phyloP scores from a whole-genome alignment of 2,888 invertebrate species.

The Himalopsyche kuldschensis region DNA sequence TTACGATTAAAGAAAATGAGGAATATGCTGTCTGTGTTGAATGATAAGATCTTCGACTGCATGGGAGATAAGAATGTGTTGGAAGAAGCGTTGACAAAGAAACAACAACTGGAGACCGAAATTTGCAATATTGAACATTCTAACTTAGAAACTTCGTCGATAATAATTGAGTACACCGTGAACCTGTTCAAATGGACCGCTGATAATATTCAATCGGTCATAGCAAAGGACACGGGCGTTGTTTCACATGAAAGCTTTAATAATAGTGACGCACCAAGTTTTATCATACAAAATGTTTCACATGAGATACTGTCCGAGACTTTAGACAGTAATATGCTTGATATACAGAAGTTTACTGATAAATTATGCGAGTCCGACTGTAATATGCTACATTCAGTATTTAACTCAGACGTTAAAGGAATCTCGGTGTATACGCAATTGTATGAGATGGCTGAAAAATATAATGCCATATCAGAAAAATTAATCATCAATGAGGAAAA shows the following conservation, averaged over 20 bases:
- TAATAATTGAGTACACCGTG: neutral
- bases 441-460: conserved; percentile 11
- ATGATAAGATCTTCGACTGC: neutral
- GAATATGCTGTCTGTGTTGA: neutral
- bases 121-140: neutral
- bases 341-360: neutral
- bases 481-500: neutral
- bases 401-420: neutral
- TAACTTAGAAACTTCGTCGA: neutral
- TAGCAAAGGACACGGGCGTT: neutral
- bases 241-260: neutral
- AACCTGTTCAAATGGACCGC: neutral
- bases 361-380: neutral
- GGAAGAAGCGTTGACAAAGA: neutral
- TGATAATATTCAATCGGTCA: neutral
- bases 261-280: neutral
- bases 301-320: neutral
- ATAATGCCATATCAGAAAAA: neutral
- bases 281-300: neutral
- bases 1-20: neutral
- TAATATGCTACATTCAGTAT: neutral
- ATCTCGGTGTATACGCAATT: conserved; percentile 10
- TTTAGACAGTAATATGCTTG: neutral
- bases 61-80: conserved; percentile 4
- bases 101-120: neutral